Conservation (phyloP, 1,140 invertebrate genomes). For the Papilio aristodemus region DNA sequence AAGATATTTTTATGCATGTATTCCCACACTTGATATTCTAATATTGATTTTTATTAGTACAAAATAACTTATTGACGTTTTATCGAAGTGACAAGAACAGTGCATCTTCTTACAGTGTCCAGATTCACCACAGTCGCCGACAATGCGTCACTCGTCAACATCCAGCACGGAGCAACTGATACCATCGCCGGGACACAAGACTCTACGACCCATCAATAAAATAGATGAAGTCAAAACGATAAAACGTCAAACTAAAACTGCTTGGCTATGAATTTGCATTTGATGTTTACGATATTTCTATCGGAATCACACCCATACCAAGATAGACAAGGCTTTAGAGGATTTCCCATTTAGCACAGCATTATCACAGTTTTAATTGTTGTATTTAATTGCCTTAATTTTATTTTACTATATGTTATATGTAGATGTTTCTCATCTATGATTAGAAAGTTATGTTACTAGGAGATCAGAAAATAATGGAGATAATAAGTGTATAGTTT, state of each 20-base stretch:
- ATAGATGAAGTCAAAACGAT: conserved; percentile 79
- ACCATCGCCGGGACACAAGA: conserved; percentile 59
- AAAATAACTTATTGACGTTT: too few species aligned
- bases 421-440: too few species aligned
- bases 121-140: conserved; percentile 41
- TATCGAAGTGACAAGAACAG: too few species aligned
- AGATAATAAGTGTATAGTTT: conserved; percentile 52
- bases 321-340: too few species aligned
- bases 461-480: conserved; percentile 24
- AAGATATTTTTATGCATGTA: too few species aligned
- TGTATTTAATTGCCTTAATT: too few species aligned
- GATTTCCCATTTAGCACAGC: too few species aligned
- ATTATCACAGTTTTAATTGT: too few species aligned
- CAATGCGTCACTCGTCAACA: conserved; percentile 52
- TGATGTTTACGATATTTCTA: not conserved
- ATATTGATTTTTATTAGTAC: too few species aligned
- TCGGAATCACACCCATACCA: too few species aligned
- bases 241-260: conserved; percentile 78
- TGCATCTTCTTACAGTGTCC: conserved; percentile 22
- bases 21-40: too few species aligned
- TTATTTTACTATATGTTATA: too few species aligned
- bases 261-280: conserved; percentile 71
- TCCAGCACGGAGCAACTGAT: conserved; percentile 78
- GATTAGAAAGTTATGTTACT: not conserved
- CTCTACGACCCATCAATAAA: conserved; percentile 58